Evolutionary conservation across 2,888 invertebrate species (phyloP).

Genomic region (Tineola bisselliella): DNA sequence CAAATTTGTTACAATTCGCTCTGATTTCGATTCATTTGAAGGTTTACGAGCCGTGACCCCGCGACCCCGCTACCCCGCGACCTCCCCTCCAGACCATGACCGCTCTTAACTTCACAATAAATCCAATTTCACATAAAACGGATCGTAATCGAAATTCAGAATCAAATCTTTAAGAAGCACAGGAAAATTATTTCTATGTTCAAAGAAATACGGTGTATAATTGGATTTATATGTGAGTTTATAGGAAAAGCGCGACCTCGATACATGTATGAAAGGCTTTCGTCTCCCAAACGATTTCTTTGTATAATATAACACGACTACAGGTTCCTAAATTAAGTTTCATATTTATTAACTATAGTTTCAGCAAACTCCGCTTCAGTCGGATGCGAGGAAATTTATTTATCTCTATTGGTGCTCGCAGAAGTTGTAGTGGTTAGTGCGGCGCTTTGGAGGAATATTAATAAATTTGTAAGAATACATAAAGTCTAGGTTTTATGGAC

Average conservation of each 20-base stretch:
- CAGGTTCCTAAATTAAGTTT: background rate
- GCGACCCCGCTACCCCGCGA: no score
- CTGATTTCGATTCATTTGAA: background rate
- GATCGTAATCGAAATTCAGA: background rate
- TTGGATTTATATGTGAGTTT: background rate
- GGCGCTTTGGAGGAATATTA: no score
- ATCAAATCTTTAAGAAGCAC: background rate
- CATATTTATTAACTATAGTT: background rate
- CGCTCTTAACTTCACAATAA: background rate
- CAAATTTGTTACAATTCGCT: background rate
- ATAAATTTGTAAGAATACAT: no score
- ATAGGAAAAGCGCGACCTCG: background rate
- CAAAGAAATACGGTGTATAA: background rate
- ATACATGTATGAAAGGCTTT: background rate
- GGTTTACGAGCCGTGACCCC: background rate
- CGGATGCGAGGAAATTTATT: no score
- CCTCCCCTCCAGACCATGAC: background rate
- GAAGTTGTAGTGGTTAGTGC: no score
- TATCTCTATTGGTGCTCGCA: no score
- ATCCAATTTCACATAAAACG: background rate
- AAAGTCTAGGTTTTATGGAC: background rate
- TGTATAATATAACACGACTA: background rate
- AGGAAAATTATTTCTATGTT: background rate
- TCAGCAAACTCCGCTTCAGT: background rate
- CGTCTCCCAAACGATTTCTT: background rate